phyloP scores from a whole-genome alignment of 1,140 invertebrate species.

The Bombus consobrinus region DNA sequence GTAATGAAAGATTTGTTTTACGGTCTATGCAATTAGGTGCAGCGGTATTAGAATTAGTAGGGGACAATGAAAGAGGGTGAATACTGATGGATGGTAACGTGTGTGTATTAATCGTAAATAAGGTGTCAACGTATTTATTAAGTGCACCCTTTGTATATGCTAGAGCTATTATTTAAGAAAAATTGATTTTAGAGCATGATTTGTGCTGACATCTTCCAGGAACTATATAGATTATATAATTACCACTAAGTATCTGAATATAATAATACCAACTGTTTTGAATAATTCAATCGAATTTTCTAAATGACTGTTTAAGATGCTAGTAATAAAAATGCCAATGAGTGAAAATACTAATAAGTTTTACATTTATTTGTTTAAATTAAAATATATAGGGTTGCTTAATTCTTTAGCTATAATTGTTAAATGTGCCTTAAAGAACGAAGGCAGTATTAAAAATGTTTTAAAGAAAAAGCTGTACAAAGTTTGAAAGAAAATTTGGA shows the following conservation, averaged over 20 bases:
- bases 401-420: not conserved
- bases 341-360: not conserved
- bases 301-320: no score
- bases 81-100: not conserved
- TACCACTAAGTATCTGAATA: not conserved
- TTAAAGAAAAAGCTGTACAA: not conserved
- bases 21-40: not conserved
- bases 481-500: not conserved
- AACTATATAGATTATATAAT: not conserved
- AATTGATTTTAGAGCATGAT: not conserved
- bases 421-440: not conserved
- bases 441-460: not conserved
- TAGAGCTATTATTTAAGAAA: not conserved
- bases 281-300: not conserved
- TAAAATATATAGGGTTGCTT: not conserved
- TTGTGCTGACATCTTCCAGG: not conserved
- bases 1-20: not conserved
- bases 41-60: not conserved
- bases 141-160: not conserved
- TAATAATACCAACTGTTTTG: not conserved
- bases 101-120: not conserved
- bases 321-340: no score
- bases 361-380: not conserved
- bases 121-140: conserved; percentile 24
- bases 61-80: not conserved